phyloP scores from a whole-genome alignment of 2,797 vertebrate species.

The Coregonus suidteri region DNA sequence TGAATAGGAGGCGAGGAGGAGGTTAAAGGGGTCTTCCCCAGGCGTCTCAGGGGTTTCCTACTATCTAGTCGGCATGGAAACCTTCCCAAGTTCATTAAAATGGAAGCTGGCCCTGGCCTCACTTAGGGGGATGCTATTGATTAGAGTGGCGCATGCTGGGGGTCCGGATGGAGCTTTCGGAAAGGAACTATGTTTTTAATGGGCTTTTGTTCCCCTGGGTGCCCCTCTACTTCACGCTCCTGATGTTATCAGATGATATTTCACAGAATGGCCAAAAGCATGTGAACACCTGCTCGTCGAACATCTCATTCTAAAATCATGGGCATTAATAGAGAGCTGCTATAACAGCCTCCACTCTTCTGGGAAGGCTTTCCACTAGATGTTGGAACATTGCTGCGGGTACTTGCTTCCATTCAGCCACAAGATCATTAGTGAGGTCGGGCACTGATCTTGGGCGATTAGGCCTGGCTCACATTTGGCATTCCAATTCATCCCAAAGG shows the following conservation, averaged over 20 bases:
- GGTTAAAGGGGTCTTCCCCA: constrained; percentile 21
- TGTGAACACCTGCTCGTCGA: too few species aligned
- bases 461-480: too few species aligned
- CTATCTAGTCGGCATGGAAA: constrained; percentile 5
- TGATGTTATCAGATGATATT: constrained; percentile 5
- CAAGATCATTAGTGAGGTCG: too few species aligned
- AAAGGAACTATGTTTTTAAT: constrained; percentile 43
- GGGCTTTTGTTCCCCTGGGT: constrained; percentile 31
- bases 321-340: too few species aligned
- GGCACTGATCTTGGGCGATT: too few species aligned
- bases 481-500: too few species aligned
- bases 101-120: constrained; percentile 32
- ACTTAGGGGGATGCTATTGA: constrained; percentile 54
- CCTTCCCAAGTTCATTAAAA: not conserved
- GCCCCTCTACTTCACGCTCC: not conserved
- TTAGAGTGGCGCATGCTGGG: constrained; percentile 26
- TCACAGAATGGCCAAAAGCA: not conserved
- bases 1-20: constrained; percentile 4
- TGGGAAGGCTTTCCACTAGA: too few species aligned
- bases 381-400: too few species aligned
- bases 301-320: too few species aligned
- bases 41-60: not conserved
- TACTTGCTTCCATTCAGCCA: too few species aligned
- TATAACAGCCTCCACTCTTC: too few species aligned
- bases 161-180: constrained; percentile 32